Evolutionary conservation across 2,113 vertebrate genomes (phyloP), one percentile per base, ranked within the genome.

Genomic region (Pterophyllum scalare): DNA sequence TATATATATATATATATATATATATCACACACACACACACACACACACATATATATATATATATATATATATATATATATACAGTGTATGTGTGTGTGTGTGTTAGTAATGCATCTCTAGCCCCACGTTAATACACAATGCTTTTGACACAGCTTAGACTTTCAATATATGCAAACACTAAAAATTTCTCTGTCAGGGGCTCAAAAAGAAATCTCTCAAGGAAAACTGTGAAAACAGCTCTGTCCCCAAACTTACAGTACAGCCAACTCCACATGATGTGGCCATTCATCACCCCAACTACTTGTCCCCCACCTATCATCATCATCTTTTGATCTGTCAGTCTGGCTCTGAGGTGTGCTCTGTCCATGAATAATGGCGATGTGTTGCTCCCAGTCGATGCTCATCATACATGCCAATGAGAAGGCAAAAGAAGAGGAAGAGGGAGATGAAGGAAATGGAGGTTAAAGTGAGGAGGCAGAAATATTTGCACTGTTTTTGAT

Each of bases 261-360:
- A 87, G 79, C 88, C 59, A 77, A 83, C 84, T 79, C 52, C 28
- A 77, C 84, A 86, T 58, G 84, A 89, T 57, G 40, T 49, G 82
- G 46, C 79, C 87, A 93, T 94, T 91, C 70, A 90, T 93, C 91
- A 92, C 59, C 57, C 60, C 77, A 80, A 79, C 78, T 59, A 54
- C 87, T 62, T 56, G 72, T 52, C 75, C 43, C 83, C 64, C 77
- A 74, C 87, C 87, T 91, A 90, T 93, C 91, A 91, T 91, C 88
- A 79, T 64, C 87, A 88, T 89, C 91, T 93, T 89, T 92, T 93
- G 90, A 93, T 93, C 86, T 89, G 92, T 89, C 91, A 89, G 81
- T 90, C 87, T 82, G 82, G 76, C 88, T 91, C 70, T 67, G 82
- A 92, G 89, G 86, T 89, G 80, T 75, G 58, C 82, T 92, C 87